Evolutionary conservation across 2,113 vertebrate genomes (phyloP), one percentile per base, ranked within the genome.

Genomic region (Hassar affinis): DNA sequence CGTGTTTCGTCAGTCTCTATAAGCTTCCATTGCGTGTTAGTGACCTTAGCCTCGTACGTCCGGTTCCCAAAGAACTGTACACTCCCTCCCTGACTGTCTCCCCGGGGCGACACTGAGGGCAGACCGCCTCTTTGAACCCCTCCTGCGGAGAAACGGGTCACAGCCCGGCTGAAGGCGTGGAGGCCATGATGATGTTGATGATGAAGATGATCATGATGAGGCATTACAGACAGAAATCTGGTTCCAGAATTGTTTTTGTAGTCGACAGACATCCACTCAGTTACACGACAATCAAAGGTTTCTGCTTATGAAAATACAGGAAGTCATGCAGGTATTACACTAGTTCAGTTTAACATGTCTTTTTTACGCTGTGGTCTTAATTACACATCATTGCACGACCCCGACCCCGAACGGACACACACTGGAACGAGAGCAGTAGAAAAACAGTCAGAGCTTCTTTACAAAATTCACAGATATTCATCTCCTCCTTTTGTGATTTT

Each of bases 241-340:
- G 59, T 84, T 86, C 74, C 79, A 78, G 62, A 83, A 82, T 81
- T 76, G 86, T 87, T 81, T 88, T 84, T 88, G 87, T 86, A 89
- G 83, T 88, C 83, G 86, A 93, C 84, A 71, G 90, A 92, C 90
- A 93, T 90, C 71, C 89, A 93, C 87, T 92, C 87, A 90, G 80
- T 86, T 90, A 93, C 90, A 93, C 90, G 91, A 90, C 86, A 79
- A 91, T 89, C 91, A 87, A 93, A 85, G 47, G 52, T 33, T 92
- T 92, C 88, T 91, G 87, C 85, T 90, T 61, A 69, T 92, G 91
- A 92, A 93, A 94, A 93, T 93, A 93, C 94, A 92, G 90, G 90
- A 91, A 92, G 88, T 95, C 94, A 95, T 95, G 94, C 94, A 94
- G 93, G 93, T 94, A 95, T 94, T 94, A 94, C 93, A 94, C 93